A percentile compares a stretch with the other conserved stretches of the same genome.
phyloP scores from a whole-genome alignment of 2,797 vertebrate species.

The Sparidentex hasta region DNA sequence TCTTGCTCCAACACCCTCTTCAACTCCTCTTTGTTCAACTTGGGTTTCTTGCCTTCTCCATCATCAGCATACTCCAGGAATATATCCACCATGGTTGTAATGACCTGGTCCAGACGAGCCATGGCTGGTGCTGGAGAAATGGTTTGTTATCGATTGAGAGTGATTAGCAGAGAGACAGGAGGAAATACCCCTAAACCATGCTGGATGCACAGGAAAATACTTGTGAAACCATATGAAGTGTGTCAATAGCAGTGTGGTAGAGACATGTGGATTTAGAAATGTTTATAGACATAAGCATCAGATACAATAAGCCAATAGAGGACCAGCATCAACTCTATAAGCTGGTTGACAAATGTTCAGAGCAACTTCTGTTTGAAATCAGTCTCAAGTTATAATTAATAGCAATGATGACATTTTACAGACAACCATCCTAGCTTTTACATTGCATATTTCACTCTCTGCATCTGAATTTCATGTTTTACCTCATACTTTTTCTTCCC shows the following conservation, averaged over 20 bases:
- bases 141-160: not conserved
- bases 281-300: not conserved
- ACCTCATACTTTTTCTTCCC: not conserved
- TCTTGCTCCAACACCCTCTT: slow-evolving; percentile 69
- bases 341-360: not conserved
- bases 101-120: slow-evolving; percentile 79
- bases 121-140: slow-evolving; percentile 59
- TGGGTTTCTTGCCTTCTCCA: slow-evolving; percentile 62
- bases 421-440: not conserved
- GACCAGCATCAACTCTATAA: not conserved
- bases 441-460: not conserved
- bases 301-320: not conserved
- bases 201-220: slow-evolving; percentile 2
- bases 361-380: not conserved
- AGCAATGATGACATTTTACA: not conserved
- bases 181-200: not conserved
- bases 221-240: not conserved
- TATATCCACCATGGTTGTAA: slow-evolving; percentile 77
- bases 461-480: not conserved
- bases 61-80: slow-evolving; percentile 77
- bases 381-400: not conserved
- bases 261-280: not conserved
- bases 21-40: slow-evolving; percentile 75
- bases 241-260: not conserved
- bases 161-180: not conserved